phyloP scores from a whole-genome alignment of 2,888 invertebrate species.

The Nephrotoma guestfalica region DNA sequence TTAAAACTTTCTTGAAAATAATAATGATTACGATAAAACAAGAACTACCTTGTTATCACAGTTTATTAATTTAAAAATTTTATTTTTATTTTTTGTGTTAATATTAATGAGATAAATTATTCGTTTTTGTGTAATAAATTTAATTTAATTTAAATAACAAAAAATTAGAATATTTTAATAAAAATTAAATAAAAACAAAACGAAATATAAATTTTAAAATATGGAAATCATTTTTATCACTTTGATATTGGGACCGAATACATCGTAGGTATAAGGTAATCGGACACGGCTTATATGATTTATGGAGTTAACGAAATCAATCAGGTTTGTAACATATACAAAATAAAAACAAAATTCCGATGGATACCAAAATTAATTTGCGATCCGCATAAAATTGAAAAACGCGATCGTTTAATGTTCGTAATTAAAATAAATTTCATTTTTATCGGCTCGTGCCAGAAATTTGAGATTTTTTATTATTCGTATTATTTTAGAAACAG shows the following conservation, averaged over 20 bases:
- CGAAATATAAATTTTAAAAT: not conserved
- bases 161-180: not conserved
- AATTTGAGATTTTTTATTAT: not conserved
- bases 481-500: not conserved
- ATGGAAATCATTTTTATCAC: not conserved
- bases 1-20: not conserved
- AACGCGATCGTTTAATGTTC: not conserved
- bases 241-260: not conserved
- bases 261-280: not conserved
- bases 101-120: not conserved
- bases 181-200: not conserved
- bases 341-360: not conserved
- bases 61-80: not conserved
- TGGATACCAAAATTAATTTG: not conserved
- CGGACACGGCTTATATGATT: not conserved
- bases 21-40: not conserved
- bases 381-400: not conserved
- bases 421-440: not conserved
- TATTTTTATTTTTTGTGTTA: not conserved
- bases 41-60: not conserved
- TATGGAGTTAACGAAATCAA: not conserved
- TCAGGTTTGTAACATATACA: not conserved
- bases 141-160: not conserved
- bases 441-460: not conserved
- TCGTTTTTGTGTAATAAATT: not conserved